Conservation (phyloP, 2,797 vertebrate genomes). For the Micropoecilia bifurca region DNA sequence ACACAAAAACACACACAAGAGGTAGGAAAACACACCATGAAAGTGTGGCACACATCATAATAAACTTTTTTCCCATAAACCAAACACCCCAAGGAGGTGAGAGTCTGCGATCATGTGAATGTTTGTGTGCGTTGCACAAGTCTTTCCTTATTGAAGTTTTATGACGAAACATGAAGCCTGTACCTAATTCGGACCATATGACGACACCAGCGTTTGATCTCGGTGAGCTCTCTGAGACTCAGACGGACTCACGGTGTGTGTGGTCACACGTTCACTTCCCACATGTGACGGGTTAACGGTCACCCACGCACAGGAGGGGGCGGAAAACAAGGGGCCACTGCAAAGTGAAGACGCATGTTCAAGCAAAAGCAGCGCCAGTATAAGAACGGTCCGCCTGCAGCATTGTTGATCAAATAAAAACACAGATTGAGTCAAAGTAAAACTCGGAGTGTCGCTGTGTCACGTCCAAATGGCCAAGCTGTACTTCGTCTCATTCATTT, state of each 20-base stretch:
- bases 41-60: conserved; percentile 69
- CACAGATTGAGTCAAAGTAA: neutral
- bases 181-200: conserved; percentile 89
- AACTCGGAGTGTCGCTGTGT: neutral
- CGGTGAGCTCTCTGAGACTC: conserved; percentile 77
- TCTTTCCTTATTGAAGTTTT: conserved; percentile 85
- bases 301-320: conserved; percentile 25
- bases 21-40: conserved; percentile 50
- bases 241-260: conserved; percentile 67
- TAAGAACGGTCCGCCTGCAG: conserved; percentile 9
- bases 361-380: conserved; percentile 17
- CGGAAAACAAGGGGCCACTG: conserved; percentile 12
- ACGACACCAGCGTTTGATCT: conserved; percentile 84
- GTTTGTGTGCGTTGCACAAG: conserved; percentile 37
- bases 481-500: neutral
- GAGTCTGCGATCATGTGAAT: conserved; percentile 22
- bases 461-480: neutral
- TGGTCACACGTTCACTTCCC: conserved; percentile 72
- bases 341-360: conserved; percentile 16
- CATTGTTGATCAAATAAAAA: conserved; percentile 14
- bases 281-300: conserved; percentile 72
- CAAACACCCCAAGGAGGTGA: conserved; percentile 45
- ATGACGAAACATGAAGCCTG: conserved; percentile 86
- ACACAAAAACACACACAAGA: conserved; percentile 39
- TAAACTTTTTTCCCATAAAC: conserved; percentile 62